These are phyloP conservation scores for Leptinotarsa peninsularis DNA, from an alignment of 2,888 invertebrate genomes.

Conservation along the genomic window DNA sequence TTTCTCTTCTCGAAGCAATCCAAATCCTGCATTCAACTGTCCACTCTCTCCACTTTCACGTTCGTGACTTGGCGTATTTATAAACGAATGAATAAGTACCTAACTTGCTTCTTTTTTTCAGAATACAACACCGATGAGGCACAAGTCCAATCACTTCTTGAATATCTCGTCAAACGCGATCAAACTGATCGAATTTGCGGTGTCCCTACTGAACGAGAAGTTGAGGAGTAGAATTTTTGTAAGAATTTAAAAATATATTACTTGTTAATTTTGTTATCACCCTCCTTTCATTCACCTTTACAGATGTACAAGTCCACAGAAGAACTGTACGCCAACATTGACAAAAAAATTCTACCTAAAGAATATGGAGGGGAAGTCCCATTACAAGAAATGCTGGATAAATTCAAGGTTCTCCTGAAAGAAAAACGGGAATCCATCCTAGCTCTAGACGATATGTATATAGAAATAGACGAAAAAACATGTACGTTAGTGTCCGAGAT, in stretches of 20 bases:
- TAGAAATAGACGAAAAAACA: conserved; percentile 71
- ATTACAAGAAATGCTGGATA: conserved; percentile 83
- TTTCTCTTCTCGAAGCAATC: conserved; percentile 12
- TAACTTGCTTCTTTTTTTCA: conserved; percentile 64
- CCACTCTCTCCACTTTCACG: conserved; percentile 17
- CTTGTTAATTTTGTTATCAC: not conserved
- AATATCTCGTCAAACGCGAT: conserved; percentile 86
- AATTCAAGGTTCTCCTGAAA: conserved; percentile 75
- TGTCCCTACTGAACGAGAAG: conserved; percentile 86
- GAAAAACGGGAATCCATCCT: conserved; percentile 75
- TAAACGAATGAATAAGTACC: not conserved
- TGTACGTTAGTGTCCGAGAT: conserved; percentile 65
- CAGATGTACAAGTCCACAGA: conserved; percentile 82
- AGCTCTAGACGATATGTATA: conserved; percentile 83
- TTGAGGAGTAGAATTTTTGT: conserved; percentile 84
- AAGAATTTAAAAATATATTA: conserved; percentile 58
- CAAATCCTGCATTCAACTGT: conserved; percentile 11
- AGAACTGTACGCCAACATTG: conserved; percentile 78
- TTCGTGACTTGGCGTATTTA: not conserved
- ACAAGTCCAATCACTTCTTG: conserved; percentile 88
- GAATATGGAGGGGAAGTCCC: conserved; percentile 91
- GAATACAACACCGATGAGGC: conserved; percentile 91
- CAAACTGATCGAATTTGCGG: conserved; percentile 85
- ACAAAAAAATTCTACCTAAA: conserved; percentile 82
- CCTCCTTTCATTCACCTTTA: conserved; percentile 6